These are phyloP conservation scores for Gulo gulo DNA, from an alignment of 2,113 vertebrate genomes.

Conservation along the genomic window DNA sequence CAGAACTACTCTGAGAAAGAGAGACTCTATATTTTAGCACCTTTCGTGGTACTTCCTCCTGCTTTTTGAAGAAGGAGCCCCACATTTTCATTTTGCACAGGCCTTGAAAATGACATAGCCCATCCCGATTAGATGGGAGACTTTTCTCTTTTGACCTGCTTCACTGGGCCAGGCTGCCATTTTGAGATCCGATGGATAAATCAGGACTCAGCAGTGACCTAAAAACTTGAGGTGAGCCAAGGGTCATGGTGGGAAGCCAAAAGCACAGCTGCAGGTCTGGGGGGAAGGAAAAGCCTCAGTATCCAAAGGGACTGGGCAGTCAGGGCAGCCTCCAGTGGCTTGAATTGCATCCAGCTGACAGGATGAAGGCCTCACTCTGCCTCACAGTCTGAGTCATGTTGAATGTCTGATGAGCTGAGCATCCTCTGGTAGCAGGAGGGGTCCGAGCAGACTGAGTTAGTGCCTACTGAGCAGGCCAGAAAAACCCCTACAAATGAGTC, in stretches of 20 bases:
- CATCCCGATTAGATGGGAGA: background rate
- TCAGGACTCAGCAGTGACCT: background rate
- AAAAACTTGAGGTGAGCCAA: background rate
- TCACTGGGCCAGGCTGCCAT: background rate
- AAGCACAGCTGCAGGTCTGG: background rate
- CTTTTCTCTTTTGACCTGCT: background rate
- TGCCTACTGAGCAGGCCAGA: background rate
- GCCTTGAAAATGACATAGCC: background rate
- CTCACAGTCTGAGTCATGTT: background rate
- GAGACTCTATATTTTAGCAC: background rate
- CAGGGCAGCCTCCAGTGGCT: background rate
- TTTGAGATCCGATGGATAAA: background rate
- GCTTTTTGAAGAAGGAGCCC: background rate
- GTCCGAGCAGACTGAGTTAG: background rate
- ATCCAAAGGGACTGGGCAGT: background rate
- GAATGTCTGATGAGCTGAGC: background rate
- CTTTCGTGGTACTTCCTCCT: background rate
- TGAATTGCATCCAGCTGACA: conserved; percentile 15
- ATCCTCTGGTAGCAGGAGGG: background rate
- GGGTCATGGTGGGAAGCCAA: background rate
- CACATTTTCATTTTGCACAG: background rate
- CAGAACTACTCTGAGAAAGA: background rate
- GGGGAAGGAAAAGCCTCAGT: background rate
- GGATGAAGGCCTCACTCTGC: fast-evolving
- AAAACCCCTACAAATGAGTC: background rate